Evolutionary conservation across 2,797 vertebrate species (phyloP), one percentile per base, ranked within the genome.

Genomic region (Onychomys torridus): DNA sequence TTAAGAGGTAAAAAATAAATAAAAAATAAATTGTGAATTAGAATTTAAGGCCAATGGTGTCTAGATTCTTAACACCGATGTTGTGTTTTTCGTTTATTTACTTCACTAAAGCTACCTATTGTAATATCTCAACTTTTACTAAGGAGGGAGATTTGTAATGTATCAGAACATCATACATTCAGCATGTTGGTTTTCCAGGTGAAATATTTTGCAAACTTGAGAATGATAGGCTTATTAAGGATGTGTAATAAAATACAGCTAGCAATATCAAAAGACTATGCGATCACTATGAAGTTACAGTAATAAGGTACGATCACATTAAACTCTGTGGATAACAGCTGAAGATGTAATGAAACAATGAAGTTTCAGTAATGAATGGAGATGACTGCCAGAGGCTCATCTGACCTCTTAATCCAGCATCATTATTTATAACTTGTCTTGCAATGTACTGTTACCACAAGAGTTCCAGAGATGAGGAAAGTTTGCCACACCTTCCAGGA

Each of bases 261-360:
- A 43, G 29, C 25, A 55, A 82, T 65, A 49, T 27, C 55, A 65
- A 78, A 46, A 37, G 57, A 57, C 17, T 87, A 59, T 1, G 4
- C 40, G 16, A 57, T 75, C 40, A 7, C 9, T 73, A 65, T 27
- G 46, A 86, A 49, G 9, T 10, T 25, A 43, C 21, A 59, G 34
- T 69, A 49, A 67, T 34, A 76, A 67, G 87, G 49, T 12, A 69
- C 17, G 32, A 67, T 52, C 61, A 6, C 34, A 82, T 59, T 57
- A 73, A 91, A 81, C 71, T 55, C 0, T 83, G 6, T 67, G 40
- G 13, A 59, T 40, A 82, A 91, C 63, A 69, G 8, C 27, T 69
- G 92, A 97, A 96, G 94, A 95, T 96, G 93, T 94, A 94, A 91
- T 97, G 97, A 97, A 94, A 96, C 95, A 97, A 97, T 97, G 94